These are phyloP conservation scores for Esox lucius DNA, from an alignment of 2,797 vertebrate species.

Conservation along the genomic window DNA sequence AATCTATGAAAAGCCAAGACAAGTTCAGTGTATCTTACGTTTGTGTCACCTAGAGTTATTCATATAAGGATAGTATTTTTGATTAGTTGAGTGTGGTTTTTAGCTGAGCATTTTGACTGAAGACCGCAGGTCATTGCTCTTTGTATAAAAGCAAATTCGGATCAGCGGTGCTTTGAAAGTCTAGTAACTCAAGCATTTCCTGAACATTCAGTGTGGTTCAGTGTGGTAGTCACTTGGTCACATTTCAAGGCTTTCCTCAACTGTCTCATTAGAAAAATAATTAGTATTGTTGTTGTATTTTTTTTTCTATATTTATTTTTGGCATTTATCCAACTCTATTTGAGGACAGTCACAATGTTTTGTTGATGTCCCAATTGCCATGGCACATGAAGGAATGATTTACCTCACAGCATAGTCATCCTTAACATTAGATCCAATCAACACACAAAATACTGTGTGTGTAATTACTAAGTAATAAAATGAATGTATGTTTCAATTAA, in stretches of 20 bases:
- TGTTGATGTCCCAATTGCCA: not conserved
- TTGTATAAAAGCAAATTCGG: conserved; percentile 1
- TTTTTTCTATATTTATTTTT: not conserved
- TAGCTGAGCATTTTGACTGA: not conserved
- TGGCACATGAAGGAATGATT: not conserved
- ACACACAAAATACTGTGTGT: not conserved
- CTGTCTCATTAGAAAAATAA: conserved; percentile 20
- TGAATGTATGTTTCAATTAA: not conserved
- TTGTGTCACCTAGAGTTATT: not conserved
- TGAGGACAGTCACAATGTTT: not conserved
- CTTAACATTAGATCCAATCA: not conserved
- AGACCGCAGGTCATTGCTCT: not conserved
- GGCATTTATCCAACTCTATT: not conserved
- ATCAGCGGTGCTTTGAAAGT: conserved; percentile 40
- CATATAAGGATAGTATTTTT: not conserved
- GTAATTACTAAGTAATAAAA: not conserved
- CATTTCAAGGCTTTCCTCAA: not conserved
- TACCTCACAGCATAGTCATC: not conserved
- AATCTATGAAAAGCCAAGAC: not conserved
- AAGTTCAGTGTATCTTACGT: not conserved
- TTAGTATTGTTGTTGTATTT: not conserved
- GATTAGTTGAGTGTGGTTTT: not conserved
- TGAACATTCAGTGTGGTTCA: conserved; percentile 18
- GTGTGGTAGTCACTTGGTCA: conserved; percentile 23
- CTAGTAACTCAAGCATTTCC: conserved; percentile 47